phyloP scores from a whole-genome alignment of 1,140 invertebrate genomes.

The Leptonema lineaticorne region DNA sequence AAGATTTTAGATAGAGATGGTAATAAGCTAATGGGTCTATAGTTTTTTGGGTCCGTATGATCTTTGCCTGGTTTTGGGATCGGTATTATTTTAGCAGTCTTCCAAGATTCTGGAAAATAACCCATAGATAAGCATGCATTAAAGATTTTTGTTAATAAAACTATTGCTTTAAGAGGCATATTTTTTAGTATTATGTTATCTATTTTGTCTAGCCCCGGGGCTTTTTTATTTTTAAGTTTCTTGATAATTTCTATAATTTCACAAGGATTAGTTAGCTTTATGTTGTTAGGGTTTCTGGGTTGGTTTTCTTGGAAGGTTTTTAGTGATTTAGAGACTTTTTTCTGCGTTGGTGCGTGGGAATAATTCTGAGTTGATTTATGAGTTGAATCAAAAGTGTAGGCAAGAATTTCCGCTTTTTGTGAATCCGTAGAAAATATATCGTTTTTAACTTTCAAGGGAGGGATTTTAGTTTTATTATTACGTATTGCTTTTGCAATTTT shows the following conservation, averaged over 20 bases:
- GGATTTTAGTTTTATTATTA: neutral
- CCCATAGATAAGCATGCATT: conserved; percentile 42
- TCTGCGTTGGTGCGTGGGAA: neutral
- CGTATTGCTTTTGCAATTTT: neutral
- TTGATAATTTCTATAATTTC: neutral
- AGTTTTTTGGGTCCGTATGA: conserved; percentile 30
- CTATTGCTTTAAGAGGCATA: neutral
- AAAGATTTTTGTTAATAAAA: conserved; percentile 29
- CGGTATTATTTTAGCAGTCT: conserved; percentile 44
- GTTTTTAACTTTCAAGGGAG: neutral
- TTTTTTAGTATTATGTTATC: neutral
- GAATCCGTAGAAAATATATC: neutral
- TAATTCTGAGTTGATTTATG: neutral
- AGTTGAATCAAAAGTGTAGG: neutral
- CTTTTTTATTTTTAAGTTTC: conserved; percentile 3
- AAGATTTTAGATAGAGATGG: conserved; percentile 44
- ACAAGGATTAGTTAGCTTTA: neutral
- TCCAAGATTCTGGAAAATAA: conserved; percentile 45
- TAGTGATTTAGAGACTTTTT: too few species aligned
- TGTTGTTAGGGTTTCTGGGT: neutral
- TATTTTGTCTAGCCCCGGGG: neutral
- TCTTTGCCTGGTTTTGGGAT: conserved; percentile 48
- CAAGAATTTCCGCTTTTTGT: neutral
- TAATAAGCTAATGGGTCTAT: conserved; percentile 46
- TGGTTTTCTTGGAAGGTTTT: too few species aligned